Evolutionary conservation across 2,888 invertebrate species (phyloP).

Genomic region (Metallyticus violacea): DNA sequence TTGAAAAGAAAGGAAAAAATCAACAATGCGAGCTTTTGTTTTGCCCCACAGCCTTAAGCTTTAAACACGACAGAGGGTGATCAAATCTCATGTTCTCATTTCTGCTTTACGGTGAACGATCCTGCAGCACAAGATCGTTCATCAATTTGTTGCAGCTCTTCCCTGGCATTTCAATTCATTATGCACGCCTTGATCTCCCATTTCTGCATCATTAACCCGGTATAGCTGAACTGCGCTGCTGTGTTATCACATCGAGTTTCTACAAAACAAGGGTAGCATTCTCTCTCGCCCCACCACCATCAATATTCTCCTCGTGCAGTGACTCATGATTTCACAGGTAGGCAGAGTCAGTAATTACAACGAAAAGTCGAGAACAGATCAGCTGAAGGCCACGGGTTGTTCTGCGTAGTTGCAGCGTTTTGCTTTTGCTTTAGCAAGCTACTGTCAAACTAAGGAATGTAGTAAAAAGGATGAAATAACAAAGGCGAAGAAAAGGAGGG

Average conservation of each 20-base stretch:
- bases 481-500: too few relatives aligned
- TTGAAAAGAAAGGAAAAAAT: too few relatives aligned
- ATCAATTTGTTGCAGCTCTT: neutral
- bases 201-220: neutral
- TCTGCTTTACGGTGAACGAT: neutral
- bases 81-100: neutral
- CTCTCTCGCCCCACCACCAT: too few relatives aligned
- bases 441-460: too few relatives aligned
- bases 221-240: neutral
- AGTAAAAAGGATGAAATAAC: too few relatives aligned
- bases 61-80: too few relatives aligned
- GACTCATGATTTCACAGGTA: neutral
- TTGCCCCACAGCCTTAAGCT: neutral
- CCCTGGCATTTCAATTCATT: neutral
- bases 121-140: neutral
- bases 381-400: too few relatives aligned
- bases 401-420: too few relatives aligned
- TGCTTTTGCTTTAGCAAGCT: too few relatives aligned
- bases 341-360: too few relatives aligned
- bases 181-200: neutral
- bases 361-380: too few relatives aligned
- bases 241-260: too few relatives aligned
- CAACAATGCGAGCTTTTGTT: neutral
- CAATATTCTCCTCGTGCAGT: neutral
- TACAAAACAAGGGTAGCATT: neutral